Conservation (phyloP, 2,888 invertebrate species). For the Xestoiulus laeticollis region DNA sequence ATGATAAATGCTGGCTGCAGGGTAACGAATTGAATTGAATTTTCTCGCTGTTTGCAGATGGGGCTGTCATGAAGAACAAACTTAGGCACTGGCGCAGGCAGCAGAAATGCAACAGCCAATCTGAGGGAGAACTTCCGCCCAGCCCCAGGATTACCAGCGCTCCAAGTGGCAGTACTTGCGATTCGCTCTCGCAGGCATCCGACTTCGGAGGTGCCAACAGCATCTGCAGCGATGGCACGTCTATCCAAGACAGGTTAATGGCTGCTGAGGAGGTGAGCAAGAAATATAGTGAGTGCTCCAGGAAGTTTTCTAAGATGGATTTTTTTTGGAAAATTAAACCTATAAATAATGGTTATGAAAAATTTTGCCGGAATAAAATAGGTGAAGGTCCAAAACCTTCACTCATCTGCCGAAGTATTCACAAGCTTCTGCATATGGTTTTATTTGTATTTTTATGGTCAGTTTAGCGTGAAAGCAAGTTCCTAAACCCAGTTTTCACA, state of each 20-base stretch:
- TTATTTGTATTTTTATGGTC: too few species aligned
- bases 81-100: slow-evolving; percentile 50
- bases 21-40: too few species aligned
- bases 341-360: too few species aligned
- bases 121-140: slow-evolving; percentile 45
- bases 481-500: background rate
- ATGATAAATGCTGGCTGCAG: too few species aligned
- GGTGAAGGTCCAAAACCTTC: background rate
- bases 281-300: too few species aligned
- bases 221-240: background rate
- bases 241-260: slow-evolving; percentile 32
- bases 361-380: background rate
- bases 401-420: too few species aligned
- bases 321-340: too few species aligned
- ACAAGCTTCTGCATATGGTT: too few species aligned
- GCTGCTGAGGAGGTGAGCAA: slow-evolving; percentile 41
- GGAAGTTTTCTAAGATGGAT: too few species aligned
- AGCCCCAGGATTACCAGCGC: slow-evolving; percentile 44
- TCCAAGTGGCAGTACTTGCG: background rate
- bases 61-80: slow-evolving; percentile 45
- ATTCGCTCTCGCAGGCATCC: background rate
- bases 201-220: slow-evolving; percentile 31
- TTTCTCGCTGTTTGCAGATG: slow-evolving; percentile 7
- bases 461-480: background rate
- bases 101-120: slow-evolving; percentile 43